Evolutionary conservation across 2,888 invertebrate genomes (phyloP), one percentile per base, ranked within the genome.

Genomic region (Malacosoma neustria): DNA sequence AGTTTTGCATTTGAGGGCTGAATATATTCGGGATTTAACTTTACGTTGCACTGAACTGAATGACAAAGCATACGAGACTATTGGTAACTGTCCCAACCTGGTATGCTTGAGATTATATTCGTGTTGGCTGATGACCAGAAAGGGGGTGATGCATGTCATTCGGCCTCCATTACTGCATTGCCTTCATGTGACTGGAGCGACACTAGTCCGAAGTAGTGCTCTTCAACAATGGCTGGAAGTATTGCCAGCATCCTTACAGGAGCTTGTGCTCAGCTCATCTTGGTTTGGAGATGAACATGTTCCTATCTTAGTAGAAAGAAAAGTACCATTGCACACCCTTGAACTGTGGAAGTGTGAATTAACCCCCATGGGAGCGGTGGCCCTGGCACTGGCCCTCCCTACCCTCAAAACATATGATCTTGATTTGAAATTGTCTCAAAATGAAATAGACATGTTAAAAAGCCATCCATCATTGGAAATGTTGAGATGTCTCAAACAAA

Each of bases 111-210:
- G 53, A 15, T 43, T 69, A 35, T 61, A 66, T 40, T 51, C 53
- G 7, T 69, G 67, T 40, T 54, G 54, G 52, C 33, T 56, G 39
- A 48, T 69, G 46, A 54, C 54, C 0, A 37, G 36, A 1, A 38
- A 11, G 0, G 63, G 58, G 1, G 51, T 50, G 4, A n/a, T 35
- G 15, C 15, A 34, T 11, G 36, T 52, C 5, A 38, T 42, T 2
- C 32, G 43, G 9, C 51, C 51, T 2, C 35, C 30, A 11, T 33
- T 39, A 1, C 41, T 67, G 32, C 46, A 43, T 3, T 38, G 48
- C 0, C 43, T 68, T 4, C 67, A 68, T 37, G 9, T 65, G 3
- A 64, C 67, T 5, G 66, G 63, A 6, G 48, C 61, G 1, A 45
- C 48, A 3, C 41, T 61, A 47, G 49, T 63, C 13, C 43, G 57